Conservation (phyloP, 1,140 invertebrate species). For the Holcopasites calliopsidis region DNA sequence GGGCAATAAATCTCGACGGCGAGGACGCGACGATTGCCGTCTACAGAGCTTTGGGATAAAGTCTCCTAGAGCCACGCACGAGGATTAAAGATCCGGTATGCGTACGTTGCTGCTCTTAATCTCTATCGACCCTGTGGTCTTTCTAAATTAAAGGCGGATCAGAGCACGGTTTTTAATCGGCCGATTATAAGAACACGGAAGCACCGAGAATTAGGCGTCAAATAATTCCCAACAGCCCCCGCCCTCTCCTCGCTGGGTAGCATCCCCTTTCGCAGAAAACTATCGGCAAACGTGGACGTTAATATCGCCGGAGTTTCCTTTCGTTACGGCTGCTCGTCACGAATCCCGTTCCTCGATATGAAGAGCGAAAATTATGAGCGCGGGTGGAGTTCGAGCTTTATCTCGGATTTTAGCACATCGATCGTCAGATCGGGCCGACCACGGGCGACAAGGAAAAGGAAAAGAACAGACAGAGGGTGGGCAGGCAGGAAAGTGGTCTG, state of each 20-base stretch:
- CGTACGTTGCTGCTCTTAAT: not conserved
- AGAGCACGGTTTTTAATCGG: not conserved
- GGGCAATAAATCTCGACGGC: slow-evolving; percentile 70
- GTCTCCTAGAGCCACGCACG: slow-evolving; percentile 64
- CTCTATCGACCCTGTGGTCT: not conserved
- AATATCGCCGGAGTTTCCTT: slow-evolving; percentile 31
- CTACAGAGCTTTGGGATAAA: slow-evolving; percentile 63
- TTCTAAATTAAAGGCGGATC: not conserved
- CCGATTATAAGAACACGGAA: not conserved
- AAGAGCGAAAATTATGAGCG: slow-evolving; percentile 61
- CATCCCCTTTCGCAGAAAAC: slow-evolving; percentile 36
- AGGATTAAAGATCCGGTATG: slow-evolving; percentile 49
- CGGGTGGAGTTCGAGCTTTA: slow-evolving; percentile 55
- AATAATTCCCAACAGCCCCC: slow-evolving; percentile 29
- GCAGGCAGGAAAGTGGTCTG: slow-evolving; percentile 11
- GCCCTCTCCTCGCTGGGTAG: not conserved
- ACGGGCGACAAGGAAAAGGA: not conserved
- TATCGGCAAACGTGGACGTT: slow-evolving; percentile 25
- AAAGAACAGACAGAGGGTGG: not conserved
- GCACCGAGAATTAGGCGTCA: not conserved
- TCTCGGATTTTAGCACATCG: slow-evolving; percentile 60
- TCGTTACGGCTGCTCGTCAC: slow-evolving; percentile 59
- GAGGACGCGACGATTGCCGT: slow-evolving; percentile 73
- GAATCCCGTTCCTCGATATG: slow-evolving; percentile 53
- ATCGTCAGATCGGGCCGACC: slow-evolving; percentile 41